Conservation (phyloP, 2,888 invertebrate species). For the Eupithecia centaureata region DNA sequence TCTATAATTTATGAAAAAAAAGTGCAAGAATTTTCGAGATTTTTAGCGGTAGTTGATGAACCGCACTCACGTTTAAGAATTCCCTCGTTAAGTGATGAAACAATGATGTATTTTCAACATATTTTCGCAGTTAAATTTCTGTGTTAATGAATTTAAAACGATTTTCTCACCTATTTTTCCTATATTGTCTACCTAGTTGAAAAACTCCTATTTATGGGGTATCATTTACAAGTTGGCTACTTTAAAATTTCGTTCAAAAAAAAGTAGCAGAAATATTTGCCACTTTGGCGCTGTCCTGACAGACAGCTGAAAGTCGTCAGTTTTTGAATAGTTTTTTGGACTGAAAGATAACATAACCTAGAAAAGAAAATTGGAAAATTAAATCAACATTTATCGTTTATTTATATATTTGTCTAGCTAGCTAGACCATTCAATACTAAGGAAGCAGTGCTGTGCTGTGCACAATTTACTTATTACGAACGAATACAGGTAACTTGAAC, state of each 20-base stretch:
- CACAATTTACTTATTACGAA: not conserved
- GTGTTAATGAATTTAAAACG: no score
- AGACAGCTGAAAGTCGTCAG: no score
- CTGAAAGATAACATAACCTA: constrained; percentile 20
- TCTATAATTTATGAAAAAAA: no score
- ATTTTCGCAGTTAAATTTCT: no score
- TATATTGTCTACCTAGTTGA: not conserved
- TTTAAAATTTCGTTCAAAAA: constrained; percentile 8
- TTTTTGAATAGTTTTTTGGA: not conserved
- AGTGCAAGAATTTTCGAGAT: no score
- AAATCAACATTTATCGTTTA: no score
- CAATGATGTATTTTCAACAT: no score
- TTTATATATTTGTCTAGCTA: not conserved
- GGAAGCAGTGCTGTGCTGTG: not conserved
- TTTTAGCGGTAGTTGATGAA: no score
- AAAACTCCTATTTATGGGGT: not conserved
- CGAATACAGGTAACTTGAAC: not conserved
- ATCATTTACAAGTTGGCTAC: not conserved
- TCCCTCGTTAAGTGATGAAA: no score
- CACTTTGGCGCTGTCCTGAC: not conserved
- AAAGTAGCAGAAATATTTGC: no score
- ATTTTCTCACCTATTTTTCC: no score
- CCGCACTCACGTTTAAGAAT: no score
- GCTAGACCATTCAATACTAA: not conserved
- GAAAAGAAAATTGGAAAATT: not conserved